A percentile compares a stretch with the other conserved stretches of the same genome.
phyloP scores from a whole-genome alignment of 2,113 vertebrate species.

The Ia io region DNA sequence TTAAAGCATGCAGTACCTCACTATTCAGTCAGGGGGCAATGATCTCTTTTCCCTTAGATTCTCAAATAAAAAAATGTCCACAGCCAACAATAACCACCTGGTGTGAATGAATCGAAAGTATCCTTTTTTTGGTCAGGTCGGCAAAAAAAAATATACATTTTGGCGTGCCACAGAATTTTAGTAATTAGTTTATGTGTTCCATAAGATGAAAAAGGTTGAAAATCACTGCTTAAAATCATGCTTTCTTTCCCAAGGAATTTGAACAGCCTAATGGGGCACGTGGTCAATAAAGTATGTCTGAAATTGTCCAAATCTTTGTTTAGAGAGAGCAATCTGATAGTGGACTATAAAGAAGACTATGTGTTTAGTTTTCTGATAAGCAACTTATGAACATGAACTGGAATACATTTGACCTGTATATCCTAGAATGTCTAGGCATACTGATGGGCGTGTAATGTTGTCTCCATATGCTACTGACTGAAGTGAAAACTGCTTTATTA shows the following conservation, averaged over 20 bases:
- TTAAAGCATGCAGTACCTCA: background rate
- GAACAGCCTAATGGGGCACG: background rate
- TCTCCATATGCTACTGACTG: background rate
- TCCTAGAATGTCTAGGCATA: background rate
- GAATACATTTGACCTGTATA: background rate
- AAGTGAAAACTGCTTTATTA: conserved; percentile 34
- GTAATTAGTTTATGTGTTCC: background rate
- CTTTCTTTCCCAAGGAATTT: background rate
- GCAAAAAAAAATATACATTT: background rate
- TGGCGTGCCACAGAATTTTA: background rate
- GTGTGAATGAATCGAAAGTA: background rate
- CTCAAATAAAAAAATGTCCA: background rate
- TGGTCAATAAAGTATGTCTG: background rate
- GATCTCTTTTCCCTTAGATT: background rate
- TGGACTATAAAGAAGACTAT: background rate
- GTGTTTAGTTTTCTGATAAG: conserved; percentile 18
- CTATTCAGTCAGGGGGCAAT: background rate
- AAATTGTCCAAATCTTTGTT: background rate
- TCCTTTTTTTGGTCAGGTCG: background rate
- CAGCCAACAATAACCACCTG: background rate
- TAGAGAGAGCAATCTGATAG: background rate
- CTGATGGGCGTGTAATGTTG: background rate
- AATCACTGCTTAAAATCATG: background rate
- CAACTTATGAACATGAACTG: background rate
- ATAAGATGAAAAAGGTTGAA: background rate